phyloP scores from a whole-genome alignment of 2,888 invertebrate species.

The Eupithecia subfuscata region DNA sequence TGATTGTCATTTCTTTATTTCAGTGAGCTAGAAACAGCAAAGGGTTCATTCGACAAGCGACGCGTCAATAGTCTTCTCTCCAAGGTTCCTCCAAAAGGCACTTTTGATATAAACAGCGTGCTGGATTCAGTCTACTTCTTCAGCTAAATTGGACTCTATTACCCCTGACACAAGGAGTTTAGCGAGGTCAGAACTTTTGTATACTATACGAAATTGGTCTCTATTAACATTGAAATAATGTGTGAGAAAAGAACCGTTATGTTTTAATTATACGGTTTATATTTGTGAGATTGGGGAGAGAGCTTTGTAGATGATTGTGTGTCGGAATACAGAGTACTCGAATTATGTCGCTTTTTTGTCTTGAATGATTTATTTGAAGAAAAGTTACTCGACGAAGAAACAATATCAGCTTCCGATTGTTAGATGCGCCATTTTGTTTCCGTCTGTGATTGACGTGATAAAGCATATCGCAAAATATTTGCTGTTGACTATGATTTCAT shows the following conservation, averaged over 20 bases:
- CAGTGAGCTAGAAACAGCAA: constrained; percentile 78
- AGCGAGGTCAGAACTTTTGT: neutral
- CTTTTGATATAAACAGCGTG: constrained; percentile 90
- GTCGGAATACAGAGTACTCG: constrained; percentile 23
- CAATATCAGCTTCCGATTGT: constrained; percentile 2
- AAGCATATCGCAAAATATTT: neutral
- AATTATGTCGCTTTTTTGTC: neutral
- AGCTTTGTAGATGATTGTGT: constrained; percentile 35
- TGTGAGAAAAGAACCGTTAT: neutral
- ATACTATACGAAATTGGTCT: constrained; percentile 65
- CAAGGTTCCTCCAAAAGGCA: constrained; percentile 89
- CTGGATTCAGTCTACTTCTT: constrained; percentile 93
- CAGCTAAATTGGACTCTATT: constrained; percentile 80
- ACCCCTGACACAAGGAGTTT: neutral
- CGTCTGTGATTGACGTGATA: neutral
- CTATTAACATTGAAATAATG: neutral
- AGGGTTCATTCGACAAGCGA: constrained; percentile 83
- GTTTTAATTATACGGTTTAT: constrained; percentile 8
- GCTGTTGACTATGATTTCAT: neutral
- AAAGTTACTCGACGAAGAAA: neutral
- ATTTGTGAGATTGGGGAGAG: constrained; percentile 23
- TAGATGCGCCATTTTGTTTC: constrained; percentile 3
- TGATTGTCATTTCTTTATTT: constrained; percentile 39
- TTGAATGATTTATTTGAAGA: neutral
- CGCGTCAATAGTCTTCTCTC: constrained; percentile 85